These are phyloP conservation scores for Anableps anableps DNA, from an alignment of 2,797 vertebrate genomes.

Conservation along the genomic window DNA sequence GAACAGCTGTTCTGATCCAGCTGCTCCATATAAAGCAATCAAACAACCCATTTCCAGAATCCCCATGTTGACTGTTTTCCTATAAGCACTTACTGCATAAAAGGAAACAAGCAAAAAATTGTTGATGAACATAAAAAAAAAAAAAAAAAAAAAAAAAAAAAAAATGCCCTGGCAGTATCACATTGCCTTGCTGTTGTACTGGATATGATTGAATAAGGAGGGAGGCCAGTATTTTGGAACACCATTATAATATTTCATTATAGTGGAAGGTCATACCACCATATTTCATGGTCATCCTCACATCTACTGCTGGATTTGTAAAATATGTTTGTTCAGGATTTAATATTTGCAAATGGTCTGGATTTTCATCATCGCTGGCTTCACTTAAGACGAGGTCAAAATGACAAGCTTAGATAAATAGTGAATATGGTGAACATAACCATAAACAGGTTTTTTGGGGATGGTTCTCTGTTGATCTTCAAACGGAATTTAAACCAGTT, in stretches of 20 bases:
- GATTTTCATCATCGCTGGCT: background rate
- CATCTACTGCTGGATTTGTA: background rate
- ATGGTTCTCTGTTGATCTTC: background rate
- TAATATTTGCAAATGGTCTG: constrained; percentile 1
- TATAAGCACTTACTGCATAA: constrained; percentile 16
- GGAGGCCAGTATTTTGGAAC: background rate
- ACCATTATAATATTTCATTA: background rate
- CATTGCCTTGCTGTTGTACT: background rate
- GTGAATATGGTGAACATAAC: background rate
- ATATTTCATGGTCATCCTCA: background rate
- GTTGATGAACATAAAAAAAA: background rate
- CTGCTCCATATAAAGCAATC: constrained; percentile 31
- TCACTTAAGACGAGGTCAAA: background rate
- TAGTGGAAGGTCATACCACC: background rate
- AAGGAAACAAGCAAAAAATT: constrained; percentile 9
- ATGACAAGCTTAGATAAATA: background rate
- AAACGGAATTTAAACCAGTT: background rate
- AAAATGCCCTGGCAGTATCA: background rate
- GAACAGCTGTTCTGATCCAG: constrained; percentile 34
- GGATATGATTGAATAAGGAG: background rate
- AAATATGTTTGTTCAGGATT: background rate
- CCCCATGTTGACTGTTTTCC: constrained; percentile 33
- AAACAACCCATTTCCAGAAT: constrained; percentile 40
- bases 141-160: background rate
- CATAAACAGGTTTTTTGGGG: background rate